Evolutionary conservation across 2,797 vertebrate genomes (phyloP).

Genomic region (Tapirus indicus): DNA sequence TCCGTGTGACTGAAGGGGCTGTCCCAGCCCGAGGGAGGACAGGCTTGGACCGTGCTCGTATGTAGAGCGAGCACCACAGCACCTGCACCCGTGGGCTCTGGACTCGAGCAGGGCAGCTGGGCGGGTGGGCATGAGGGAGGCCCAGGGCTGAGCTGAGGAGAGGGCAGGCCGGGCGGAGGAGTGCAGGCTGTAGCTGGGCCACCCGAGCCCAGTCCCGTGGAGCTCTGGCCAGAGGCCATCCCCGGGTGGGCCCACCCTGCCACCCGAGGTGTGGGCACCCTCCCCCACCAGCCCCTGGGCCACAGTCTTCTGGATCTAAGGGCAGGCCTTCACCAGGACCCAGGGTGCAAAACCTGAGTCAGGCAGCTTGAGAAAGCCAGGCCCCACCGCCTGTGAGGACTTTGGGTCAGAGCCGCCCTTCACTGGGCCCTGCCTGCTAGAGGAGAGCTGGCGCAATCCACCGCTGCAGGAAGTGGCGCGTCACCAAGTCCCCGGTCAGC

Average conservation of each 20-base stretch:
- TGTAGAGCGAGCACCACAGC: no score
- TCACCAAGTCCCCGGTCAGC: not conserved
- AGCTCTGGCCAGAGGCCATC: not conserved
- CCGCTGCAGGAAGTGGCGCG: not conserved
- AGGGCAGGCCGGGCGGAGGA: no score
- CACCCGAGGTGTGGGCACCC: accelerated
- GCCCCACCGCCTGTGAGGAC: not conserved
- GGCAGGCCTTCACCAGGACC: not conserved
- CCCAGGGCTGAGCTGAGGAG: not conserved
- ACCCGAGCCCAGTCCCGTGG: not conserved
- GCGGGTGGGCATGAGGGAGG: not conserved
- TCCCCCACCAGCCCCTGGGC: no score
- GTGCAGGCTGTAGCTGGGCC: accelerated
- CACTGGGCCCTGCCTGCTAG: accelerated
- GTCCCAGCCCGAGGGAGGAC: not conserved
- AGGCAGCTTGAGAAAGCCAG: not conserved
- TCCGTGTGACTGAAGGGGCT: not conserved
- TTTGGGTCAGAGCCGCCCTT: not conserved
- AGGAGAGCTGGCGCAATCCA: accelerated
- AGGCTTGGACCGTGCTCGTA: no score
- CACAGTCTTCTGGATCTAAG: not conserved
- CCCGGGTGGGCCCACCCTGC: accelerated
- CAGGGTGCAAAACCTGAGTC: not conserved
- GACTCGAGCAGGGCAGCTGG: not conserved
- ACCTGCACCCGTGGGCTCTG: not conserved